Percentiles rank a stretch among this genome's conserved stretches.
Conservation (phyloP, 2,113 vertebrate species). For the Scatophagus argus region DNA sequence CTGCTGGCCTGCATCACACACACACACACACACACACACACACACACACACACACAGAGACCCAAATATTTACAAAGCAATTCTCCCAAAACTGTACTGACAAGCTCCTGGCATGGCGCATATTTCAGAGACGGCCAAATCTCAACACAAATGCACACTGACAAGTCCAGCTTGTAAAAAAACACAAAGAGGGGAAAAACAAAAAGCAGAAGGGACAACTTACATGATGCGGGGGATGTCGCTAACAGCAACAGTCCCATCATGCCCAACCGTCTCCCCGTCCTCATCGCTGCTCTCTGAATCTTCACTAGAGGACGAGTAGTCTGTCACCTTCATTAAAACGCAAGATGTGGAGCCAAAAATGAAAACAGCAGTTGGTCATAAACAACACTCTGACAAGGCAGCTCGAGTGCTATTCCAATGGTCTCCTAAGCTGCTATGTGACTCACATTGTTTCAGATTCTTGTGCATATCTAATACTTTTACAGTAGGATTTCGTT, state of each 20-base stretch:
- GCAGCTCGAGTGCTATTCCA: too few species aligned
- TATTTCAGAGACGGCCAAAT: conserved; percentile 22
- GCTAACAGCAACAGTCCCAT: conserved; percentile 95
- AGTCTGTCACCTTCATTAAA: conserved; percentile 93
- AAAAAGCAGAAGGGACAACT: conserved; percentile 60
- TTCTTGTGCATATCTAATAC: too few species aligned
- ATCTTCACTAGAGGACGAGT: conserved; percentile 96
- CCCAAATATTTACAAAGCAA: conserved; percentile 29
- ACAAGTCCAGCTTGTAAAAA: conserved; percentile 4
- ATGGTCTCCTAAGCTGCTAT: too few species aligned
- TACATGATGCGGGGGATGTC: conserved; percentile 98
- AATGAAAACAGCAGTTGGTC: not conserved
- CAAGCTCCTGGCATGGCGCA: conserved; percentile 25
- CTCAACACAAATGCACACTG: conserved; percentile 26
- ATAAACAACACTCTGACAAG: not conserved
- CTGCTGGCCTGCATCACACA: conserved; percentile 87
- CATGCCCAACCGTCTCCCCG: conserved; percentile 90
- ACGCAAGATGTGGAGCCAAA: not conserved
- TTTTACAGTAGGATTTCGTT: too few species aligned
- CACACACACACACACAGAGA: conserved; percentile 36
- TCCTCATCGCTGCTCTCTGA: conserved; percentile 96
- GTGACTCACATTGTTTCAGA: too few species aligned
- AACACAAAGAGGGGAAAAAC: not conserved
- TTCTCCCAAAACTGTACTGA: conserved; percentile 30
- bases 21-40: conserved; percentile 32